Conservation (phyloP, 1,140 invertebrate species). For the Papilio dardanus region DNA sequence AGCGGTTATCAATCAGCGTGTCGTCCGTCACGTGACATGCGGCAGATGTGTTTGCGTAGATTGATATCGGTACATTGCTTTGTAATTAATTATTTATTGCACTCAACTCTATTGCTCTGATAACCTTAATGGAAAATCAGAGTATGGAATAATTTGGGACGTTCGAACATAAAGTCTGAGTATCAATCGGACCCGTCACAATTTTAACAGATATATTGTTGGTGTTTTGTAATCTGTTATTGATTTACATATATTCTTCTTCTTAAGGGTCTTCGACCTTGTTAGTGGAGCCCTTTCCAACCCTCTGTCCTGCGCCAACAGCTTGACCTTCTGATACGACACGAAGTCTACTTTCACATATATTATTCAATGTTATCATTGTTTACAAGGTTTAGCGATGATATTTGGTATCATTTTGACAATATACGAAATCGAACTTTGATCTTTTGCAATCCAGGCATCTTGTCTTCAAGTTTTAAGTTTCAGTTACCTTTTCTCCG, state of each 20-base stretch:
- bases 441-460: background rate
- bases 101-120: background rate
- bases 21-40: slow-evolving; percentile 10
- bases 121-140: slow-evolving; percentile 22
- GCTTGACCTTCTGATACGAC: too few species aligned
- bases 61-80: slow-evolving; percentile 24
- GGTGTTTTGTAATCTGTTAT: too few species aligned
- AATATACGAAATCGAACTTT: background rate
- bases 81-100: slow-evolving; percentile 23
- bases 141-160: background rate
- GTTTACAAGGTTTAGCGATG: background rate
- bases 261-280: too few species aligned
- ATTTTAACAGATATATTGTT: too few species aligned
- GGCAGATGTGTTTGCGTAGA: slow-evolving; percentile 23
- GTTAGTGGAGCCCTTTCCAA: too few species aligned
- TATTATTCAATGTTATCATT: too few species aligned
- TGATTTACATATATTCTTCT: too few species aligned
- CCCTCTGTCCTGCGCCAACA: too few species aligned
- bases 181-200: background rate
- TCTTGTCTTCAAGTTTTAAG: background rate
- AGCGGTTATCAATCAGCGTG: slow-evolving; percentile 12
- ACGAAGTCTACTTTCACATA: too few species aligned
- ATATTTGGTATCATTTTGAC: background rate
- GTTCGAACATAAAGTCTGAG: background rate
- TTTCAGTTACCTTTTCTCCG: background rate